phyloP scores from a whole-genome alignment of 1,140 invertebrate genomes.

The Anoplophora glabripennis region DNA sequence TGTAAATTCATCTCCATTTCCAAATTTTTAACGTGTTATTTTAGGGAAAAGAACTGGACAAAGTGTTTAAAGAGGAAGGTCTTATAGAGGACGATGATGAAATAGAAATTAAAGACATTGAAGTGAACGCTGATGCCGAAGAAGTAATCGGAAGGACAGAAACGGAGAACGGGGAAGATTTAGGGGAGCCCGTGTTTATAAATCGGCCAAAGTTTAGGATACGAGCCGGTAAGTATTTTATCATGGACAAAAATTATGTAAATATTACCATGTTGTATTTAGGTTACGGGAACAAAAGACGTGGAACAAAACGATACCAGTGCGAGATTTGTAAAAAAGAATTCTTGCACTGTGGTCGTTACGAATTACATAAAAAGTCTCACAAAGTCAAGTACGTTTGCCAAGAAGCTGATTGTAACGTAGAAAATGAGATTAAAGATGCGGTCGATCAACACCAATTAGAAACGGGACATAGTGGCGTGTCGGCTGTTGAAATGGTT shows the following conservation, averaged over 20 bases:
- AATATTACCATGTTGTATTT: too few relatives aligned
- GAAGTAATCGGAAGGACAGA: conserved; percentile 67
- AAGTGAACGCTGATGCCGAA: conserved; percentile 34
- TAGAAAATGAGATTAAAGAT: conserved; percentile 50
- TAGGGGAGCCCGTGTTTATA: conserved; percentile 61
- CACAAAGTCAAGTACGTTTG: conserved; percentile 56
- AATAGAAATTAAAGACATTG: conserved; percentile 27
- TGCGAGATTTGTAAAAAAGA: conserved; percentile 56
- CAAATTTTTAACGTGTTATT: conserved; percentile 11
- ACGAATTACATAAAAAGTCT: conserved; percentile 40
- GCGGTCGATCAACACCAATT: conserved; percentile 55
- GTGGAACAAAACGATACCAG: conserved; percentile 47
- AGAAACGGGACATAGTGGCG: conserved; percentile 51
- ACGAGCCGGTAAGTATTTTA: too few relatives aligned
- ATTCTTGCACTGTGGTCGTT: conserved; percentile 55
- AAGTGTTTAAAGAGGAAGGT: conserved; percentile 69
- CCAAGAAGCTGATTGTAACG: conserved; percentile 47
- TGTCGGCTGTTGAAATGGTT: conserved; percentile 40
- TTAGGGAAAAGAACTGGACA: conserved; percentile 69
- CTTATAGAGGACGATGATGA: conserved; percentile 61
- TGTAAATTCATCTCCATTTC: neutral
- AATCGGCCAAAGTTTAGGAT: conserved; percentile 37
- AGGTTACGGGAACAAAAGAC: conserved; percentile 28
- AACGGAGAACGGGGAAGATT: conserved; percentile 56
- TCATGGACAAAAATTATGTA: too few relatives aligned